phyloP scores from a whole-genome alignment of 2,797 vertebrate species.

The Sebastes elongatus region DNA sequence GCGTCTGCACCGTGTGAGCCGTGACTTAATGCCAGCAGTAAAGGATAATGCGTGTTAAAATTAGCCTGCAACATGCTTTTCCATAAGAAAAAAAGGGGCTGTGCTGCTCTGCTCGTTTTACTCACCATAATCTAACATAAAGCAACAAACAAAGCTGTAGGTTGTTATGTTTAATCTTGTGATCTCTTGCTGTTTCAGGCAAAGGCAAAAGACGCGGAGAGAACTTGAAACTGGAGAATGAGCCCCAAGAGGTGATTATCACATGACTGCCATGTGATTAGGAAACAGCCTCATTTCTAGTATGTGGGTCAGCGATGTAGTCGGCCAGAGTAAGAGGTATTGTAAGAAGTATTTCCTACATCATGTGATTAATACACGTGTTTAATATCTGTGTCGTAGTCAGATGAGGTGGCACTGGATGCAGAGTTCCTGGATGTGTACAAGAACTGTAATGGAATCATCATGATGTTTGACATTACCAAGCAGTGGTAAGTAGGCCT shows the following conservation, averaged over 20 bases:
- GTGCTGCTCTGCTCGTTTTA: conserved; percentile 50
- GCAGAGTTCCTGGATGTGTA: conserved; percentile 98
- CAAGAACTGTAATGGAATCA: conserved; percentile 96
- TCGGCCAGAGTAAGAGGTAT: neutral
- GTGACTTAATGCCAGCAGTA: conserved; percentile 2
- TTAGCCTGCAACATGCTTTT: conserved; percentile 37
- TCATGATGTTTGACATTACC: conserved; percentile 99
- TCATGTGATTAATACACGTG: neutral
- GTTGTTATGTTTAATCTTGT: neutral
- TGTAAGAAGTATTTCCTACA: neutral
- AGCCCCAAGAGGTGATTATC: conserved; percentile 93
- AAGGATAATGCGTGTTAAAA: conserved; percentile 12
- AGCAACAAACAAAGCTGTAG: neutral
- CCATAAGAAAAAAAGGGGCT: conserved; percentile 39
- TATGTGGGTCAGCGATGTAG: conserved; percentile 37
- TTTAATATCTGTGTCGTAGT: conserved; percentile 71
- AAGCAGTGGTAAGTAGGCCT: conserved; percentile 91
- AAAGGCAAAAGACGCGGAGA: conserved; percentile 95
- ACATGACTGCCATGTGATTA: conserved; percentile 53
- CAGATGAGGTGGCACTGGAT: conserved; percentile 95
- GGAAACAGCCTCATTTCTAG: conserved; percentile 11
- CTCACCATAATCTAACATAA: conserved; percentile 18
- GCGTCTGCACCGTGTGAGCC: conserved; percentile 32
- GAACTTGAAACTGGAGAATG: conserved; percentile 95
- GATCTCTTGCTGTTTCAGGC: conserved; percentile 80